Percentiles rank a stretch among this genome's conserved stretches.
phyloP scores from a whole-genome alignment of 2,113 vertebrate species.

The Apodemus sylvaticus region DNA sequence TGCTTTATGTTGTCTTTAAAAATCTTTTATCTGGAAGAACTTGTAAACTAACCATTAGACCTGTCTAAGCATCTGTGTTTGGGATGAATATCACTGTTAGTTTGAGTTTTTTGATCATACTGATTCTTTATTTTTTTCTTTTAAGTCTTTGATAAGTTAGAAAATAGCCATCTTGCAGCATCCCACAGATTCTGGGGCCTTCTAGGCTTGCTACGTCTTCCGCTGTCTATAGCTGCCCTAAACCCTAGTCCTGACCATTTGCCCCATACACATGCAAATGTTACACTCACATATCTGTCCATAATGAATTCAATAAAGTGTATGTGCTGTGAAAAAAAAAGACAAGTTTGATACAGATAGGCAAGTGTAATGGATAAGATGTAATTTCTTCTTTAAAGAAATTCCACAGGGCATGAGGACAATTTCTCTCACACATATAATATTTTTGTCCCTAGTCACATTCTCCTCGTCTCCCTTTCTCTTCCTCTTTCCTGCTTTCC shows the following conservation, averaged over 20 bases:
- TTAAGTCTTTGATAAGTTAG: background rate
- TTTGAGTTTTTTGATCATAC: background rate
- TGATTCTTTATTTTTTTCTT: background rate
- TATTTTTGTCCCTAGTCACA: background rate
- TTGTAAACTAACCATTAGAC: background rate
- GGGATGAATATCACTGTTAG: background rate
- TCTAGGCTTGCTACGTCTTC: no score
- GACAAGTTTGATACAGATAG: background rate
- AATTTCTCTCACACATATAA: background rate
- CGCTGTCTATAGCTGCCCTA: no score
- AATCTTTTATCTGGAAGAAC: background rate
- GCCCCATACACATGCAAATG: no score
- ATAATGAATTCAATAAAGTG: no score
- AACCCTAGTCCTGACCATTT: no score
- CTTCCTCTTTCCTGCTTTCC: background rate
- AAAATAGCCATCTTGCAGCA: no score
- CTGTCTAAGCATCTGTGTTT: constrained; percentile 3
- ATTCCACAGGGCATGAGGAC: background rate
- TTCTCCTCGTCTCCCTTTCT: background rate
- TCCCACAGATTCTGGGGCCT: no score
- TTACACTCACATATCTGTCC: no score
- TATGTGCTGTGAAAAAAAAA: no score
- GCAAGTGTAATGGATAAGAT: background rate
- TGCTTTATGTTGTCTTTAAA: constrained; percentile 23
- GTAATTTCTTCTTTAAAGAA: background rate